Evolutionary conservation across 2,113 vertebrate species (phyloP).

Genomic region (Typhlomys cinereus): DNA sequence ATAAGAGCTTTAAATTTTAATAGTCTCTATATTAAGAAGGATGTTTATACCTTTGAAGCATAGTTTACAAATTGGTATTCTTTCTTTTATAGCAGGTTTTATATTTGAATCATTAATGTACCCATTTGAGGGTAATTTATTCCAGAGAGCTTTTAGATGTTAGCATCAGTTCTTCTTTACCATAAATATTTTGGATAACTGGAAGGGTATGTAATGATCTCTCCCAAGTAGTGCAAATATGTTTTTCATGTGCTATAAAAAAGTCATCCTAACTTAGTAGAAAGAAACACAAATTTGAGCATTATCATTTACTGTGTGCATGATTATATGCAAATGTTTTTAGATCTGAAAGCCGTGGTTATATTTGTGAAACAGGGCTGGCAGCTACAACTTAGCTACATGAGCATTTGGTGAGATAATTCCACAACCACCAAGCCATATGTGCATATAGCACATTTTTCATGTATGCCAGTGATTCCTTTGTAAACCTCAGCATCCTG

Average conservation of each 20-base stretch:
- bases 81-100: slow-evolving; percentile 61
- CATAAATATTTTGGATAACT: slow-evolving; percentile 59
- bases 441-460: not conserved
- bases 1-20: slow-evolving; percentile 74
- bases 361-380: not conserved
- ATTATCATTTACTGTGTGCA: not conserved
- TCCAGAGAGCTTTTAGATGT: slow-evolving; percentile 38
- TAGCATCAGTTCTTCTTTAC: slow-evolving; percentile 23
- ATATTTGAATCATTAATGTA: slow-evolving; percentile 74
- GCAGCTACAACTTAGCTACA: not conserved
- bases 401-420: not conserved
- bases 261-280: not conserved
- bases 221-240: not conserved
- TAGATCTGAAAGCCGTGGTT: not conserved
- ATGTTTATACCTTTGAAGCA: slow-evolving; percentile 73
- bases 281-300: not conserved
- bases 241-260: not conserved
- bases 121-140: slow-evolving; percentile 62
- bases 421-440: not conserved
- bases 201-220: slow-evolving; percentile 23
- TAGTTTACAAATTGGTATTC: slow-evolving; percentile 73
- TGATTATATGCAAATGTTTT: not conserved
- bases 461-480: not conserved
- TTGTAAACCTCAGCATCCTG: not conserved
- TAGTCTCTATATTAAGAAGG: slow-evolving; percentile 61